Evolutionary conservation across 2,888 invertebrate genomes (phyloP).

Genomic region (Plagodis pulveraria): DNA sequence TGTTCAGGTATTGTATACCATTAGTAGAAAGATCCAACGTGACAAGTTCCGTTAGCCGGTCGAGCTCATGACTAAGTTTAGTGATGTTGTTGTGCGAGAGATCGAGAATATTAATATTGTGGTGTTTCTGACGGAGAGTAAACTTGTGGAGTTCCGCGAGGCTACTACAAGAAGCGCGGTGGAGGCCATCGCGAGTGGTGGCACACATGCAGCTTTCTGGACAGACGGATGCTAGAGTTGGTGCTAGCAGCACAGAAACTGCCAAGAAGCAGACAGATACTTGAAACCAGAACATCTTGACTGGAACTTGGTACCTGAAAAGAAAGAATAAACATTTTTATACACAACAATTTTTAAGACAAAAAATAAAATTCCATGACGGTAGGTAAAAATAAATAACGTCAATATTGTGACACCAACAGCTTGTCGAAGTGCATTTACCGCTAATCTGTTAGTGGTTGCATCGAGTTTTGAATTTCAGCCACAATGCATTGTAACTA

Average conservation of each 20-base stretch:
- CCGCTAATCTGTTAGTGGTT: conserved; percentile 51
- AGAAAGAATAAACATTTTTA: conserved; percentile 37
- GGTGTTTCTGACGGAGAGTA: conserved; percentile 76
- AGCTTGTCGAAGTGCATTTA: conserved; percentile 45
- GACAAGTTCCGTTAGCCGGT: conserved; percentile 85
- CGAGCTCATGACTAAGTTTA: conserved; percentile 83
- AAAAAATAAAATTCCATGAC: too few species aligned
- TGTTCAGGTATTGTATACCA: conserved; percentile 83
- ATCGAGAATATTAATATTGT: conserved; percentile 85
- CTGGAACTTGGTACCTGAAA: conserved; percentile 72
- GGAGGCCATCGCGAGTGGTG: conserved; percentile 88
- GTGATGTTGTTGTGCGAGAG: conserved; percentile 87
- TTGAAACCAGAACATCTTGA: conserved; percentile 64
- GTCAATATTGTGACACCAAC: conserved; percentile 21
- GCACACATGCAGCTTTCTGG: conserved; percentile 84
- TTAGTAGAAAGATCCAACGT: conserved; percentile 88
- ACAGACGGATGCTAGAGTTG: conserved; percentile 69
- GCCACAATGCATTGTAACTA: conserved; percentile 43
- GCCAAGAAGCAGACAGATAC: conserved; percentile 60
- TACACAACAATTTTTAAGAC: neutral
- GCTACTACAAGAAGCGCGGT: conserved; percentile 87
- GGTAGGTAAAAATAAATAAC: neutral
- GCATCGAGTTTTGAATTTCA: conserved; percentile 54
- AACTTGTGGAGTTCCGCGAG: conserved; percentile 91
- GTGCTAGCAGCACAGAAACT: conserved; percentile 59